phyloP scores from a whole-genome alignment of 2,888 invertebrate genomes.

The Willowsia nigromaculata region DNA sequence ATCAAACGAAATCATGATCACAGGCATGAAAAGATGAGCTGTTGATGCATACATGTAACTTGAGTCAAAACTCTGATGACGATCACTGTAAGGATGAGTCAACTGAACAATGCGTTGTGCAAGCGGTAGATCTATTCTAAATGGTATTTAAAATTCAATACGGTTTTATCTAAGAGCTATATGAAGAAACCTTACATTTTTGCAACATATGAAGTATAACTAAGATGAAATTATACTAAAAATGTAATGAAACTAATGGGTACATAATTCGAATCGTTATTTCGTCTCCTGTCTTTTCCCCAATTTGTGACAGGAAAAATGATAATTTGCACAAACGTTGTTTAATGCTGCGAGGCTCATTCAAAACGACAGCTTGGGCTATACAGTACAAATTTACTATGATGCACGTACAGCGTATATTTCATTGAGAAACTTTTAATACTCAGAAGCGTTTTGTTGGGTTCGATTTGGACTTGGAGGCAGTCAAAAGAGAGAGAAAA shows the following conservation, averaged over 20 bases:
- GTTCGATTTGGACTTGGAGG: background rate
- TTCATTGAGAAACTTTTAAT: slow-evolving; percentile 42
- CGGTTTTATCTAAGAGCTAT: slow-evolving; percentile 16
- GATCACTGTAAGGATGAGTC: slow-evolving; percentile 15
- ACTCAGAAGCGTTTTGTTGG: background rate
- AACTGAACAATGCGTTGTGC: slow-evolving; percentile 14
- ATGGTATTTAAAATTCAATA: slow-evolving; percentile 64
- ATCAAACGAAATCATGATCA: background rate
- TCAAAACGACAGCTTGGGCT: background rate
- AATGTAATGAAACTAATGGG: background rate
- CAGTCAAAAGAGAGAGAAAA: background rate
- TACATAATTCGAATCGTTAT: background rate
- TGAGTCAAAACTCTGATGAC: background rate
- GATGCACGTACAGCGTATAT: background rate
- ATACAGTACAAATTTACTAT: background rate
- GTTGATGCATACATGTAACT: background rate
- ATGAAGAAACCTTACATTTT: background rate
- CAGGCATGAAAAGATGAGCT: background rate
- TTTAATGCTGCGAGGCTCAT: background rate
- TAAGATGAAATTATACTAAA: background rate
- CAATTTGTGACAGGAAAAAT: background rate
- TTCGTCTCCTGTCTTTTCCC: background rate
- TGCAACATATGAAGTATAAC: too few relatives aligned
- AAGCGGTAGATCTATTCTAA: background rate
- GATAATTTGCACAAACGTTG: background rate